These are phyloP conservation scores for Drosophila prosaltans DNA, from an alignment of 1,140 invertebrate species.

Conservation along the genomic window DNA sequence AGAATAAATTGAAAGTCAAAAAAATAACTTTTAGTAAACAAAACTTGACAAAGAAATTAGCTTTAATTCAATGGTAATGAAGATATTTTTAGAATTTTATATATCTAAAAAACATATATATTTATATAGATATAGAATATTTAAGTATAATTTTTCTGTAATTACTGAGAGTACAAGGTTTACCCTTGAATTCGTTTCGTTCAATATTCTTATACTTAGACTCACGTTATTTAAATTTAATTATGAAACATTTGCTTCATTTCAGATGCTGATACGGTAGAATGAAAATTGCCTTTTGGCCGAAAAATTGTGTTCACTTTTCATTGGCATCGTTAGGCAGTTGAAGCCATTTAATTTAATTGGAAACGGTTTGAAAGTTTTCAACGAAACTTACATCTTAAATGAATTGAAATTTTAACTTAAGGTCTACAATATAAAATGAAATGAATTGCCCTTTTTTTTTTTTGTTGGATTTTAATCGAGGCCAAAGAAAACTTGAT, in stretches of 20 bases:
- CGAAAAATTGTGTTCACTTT: not conserved
- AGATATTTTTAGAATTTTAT: not conserved
- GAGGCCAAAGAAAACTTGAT: conserved; percentile 36
- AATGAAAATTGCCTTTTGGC: conserved; percentile 1
- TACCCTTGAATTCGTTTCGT: not conserved
- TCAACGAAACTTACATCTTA: conserved; percentile 30
- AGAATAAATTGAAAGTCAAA: not conserved
- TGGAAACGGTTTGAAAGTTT: conserved; percentile 41
- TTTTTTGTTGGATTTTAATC: conserved; percentile 37
- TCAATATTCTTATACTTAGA: not conserved
- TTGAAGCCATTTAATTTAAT: conserved; percentile 50
- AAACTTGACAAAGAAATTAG: not conserved
- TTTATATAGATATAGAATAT: too few relatives aligned
- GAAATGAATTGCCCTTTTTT: conserved; percentile 38
- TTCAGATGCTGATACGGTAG: not conserved
- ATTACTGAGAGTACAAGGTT: too few relatives aligned
- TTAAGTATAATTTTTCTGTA: too few relatives aligned
- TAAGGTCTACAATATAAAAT: conserved; percentile 49
- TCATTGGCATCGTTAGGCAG: conserved; percentile 9
- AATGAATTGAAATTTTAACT: conserved; percentile 47
- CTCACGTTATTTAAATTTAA: not conserved
- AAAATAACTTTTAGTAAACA: not conserved
- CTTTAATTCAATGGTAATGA: not conserved
- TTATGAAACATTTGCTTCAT: not conserved
- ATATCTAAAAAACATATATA: too few relatives aligned